Evolutionary conservation across 1,140 invertebrate species (phyloP).

Genomic region (Hypsibius dujardini): DNA sequence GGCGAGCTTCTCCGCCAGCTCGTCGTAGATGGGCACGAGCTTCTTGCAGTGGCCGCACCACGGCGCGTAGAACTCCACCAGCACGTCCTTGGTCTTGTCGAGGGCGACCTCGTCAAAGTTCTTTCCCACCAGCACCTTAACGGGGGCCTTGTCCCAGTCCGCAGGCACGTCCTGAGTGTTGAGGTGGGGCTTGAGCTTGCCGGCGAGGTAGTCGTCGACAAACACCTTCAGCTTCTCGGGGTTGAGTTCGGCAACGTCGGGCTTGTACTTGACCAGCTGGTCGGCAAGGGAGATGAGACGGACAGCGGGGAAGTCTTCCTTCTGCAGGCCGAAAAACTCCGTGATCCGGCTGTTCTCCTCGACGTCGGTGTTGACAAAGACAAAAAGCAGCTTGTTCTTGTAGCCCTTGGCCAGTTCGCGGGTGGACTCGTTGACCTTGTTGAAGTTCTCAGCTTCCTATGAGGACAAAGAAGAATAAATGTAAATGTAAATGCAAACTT

Average conservation of each 20-base stretch:
- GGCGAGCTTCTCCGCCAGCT: conserved; percentile 68
- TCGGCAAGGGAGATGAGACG: conserved; percentile 83
- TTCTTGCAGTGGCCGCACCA: conserved; percentile 94
- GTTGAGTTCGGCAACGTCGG: conserved; percentile 53
- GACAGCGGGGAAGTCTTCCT: conserved; percentile 71
- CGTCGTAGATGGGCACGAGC: conserved; percentile 81
- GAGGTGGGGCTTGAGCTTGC: conserved; percentile 51
- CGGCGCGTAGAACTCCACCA: conserved; percentile 97
- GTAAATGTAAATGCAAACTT: too few species aligned
- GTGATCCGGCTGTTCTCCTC: conserved; percentile 89
- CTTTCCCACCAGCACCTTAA: conserved; percentile 77
- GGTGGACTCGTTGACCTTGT: conserved; percentile 53
- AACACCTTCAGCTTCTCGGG: conserved; percentile 61
- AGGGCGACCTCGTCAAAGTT: conserved; percentile 89
- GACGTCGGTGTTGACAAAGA: conserved; percentile 82
- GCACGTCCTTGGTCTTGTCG: conserved; percentile 70
- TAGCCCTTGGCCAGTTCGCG: conserved; percentile 65
- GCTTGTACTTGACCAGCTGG: conserved; percentile 97
- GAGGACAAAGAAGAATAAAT: too few species aligned
- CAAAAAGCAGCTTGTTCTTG: conserved; percentile 77
- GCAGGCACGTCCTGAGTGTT: conserved; percentile 80
- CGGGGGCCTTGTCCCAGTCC: conserved; percentile 88
- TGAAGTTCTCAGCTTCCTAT: conserved; percentile 49
- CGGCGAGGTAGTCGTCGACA: conserved; percentile 66
- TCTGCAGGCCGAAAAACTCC: conserved; percentile 97